Conservation (phyloP, 2,888 invertebrate species). For the Melanargia galathea region DNA sequence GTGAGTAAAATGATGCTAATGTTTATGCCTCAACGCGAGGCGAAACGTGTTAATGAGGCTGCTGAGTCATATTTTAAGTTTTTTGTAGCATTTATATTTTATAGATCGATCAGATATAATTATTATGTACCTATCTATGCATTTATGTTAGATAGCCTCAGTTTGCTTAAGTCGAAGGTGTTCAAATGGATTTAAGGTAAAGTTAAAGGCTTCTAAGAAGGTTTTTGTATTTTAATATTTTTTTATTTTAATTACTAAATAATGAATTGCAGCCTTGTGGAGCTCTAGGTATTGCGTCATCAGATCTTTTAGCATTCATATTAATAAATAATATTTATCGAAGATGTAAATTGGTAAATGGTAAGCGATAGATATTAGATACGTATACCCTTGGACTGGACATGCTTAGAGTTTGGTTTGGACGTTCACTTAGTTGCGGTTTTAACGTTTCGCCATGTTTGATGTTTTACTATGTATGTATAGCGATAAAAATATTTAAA, state of each 20-base stretch:
- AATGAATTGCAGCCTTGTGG: background rate
- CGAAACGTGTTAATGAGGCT: no score
- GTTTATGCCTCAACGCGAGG: no score
- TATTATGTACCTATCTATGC: no score
- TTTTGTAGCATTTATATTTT: no score
- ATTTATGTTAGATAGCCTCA: no score
- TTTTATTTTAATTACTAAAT: background rate
- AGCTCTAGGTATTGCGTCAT: background rate
- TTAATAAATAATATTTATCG: constrained; percentile 9
- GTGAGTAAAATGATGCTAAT: no score
- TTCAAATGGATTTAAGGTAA: no score
- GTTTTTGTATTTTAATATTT: background rate
- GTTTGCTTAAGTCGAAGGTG: no score
- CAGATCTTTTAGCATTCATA: constrained; percentile 1
- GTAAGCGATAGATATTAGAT: no score
- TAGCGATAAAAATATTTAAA: constrained; percentile 10
- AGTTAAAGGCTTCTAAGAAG: no score
- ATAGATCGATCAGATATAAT: no score
- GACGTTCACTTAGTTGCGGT: constrained; percentile 3
- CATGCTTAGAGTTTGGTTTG: background rate
- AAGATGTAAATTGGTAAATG: constrained; percentile 1
- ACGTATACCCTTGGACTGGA: constrained; percentile 9
- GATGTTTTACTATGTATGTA: background rate
- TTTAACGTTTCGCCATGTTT: background rate
- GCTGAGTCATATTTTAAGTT: no score